Conservation (phyloP, 2,113 vertebrate species). For the Ranitomeya variabilis region DNA sequence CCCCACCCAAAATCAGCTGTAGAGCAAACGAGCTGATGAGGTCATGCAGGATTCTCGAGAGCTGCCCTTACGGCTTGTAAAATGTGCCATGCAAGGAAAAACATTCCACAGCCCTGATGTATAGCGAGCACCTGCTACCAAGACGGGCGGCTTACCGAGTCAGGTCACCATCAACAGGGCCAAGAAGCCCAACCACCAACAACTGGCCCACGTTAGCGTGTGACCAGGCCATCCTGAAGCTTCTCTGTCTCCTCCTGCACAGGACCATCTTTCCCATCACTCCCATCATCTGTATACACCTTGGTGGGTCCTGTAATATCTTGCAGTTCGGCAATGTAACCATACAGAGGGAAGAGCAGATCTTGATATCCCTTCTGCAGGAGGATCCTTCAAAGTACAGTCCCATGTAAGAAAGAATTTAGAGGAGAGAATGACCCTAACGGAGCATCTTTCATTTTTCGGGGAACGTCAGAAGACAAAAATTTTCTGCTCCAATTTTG, state of each 20-base stretch:
- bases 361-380: background rate
- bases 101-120: slow-evolving; percentile 25
- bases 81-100: slow-evolving; percentile 29
- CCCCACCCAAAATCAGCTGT: slow-evolving; percentile 50
- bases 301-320: background rate
- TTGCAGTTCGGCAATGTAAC: background rate
- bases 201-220: too few species aligned
- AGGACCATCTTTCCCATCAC: background rate
- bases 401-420: too few species aligned
- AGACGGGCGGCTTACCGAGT: background rate
- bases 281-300: background rate
- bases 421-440: too few species aligned
- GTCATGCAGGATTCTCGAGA: slow-evolving; percentile 20
- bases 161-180: background rate
- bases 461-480: too few species aligned
- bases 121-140: background rate
- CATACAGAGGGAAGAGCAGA: background rate
- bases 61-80: slow-evolving; percentile 22
- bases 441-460: too few species aligned
- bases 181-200: background rate
- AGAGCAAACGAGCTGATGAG: slow-evolving; percentile 26
- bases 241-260: too few species aligned
- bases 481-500: too few species aligned
- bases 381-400: background rate
- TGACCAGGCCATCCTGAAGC: too few species aligned